A percentile compares a stretch with the other conserved stretches of the same genome.
Evolutionary conservation across 2,113 vertebrate genomes (phyloP).

Genomic region (Megalops atlanticus): DNA sequence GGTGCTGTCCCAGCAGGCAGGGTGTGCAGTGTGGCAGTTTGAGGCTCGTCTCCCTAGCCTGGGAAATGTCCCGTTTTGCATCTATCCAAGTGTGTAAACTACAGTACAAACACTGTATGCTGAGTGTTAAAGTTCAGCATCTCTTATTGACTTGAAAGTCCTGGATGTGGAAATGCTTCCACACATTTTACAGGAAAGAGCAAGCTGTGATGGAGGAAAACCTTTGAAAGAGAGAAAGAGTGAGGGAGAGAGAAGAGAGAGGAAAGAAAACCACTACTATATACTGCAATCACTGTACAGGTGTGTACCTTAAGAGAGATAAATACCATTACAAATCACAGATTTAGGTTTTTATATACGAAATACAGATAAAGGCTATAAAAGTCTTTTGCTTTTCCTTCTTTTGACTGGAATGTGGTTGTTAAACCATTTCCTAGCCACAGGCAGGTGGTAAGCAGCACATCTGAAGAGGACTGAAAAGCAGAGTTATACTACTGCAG

Average conservation of each 20-base stretch:
- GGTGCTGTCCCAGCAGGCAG: slow-evolving; percentile 8
- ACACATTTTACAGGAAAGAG: background rate
- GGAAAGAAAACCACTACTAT: no score
- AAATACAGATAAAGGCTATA: slow-evolving; percentile 1
- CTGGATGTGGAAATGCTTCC: background rate
- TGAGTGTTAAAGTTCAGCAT: background rate
- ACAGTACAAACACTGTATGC: background rate
- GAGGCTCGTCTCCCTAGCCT: slow-evolving; percentile 28
- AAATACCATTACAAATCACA: background rate
- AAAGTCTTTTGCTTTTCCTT: background rate
- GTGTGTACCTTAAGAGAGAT: background rate
- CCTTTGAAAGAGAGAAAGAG: background rate
- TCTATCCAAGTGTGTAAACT: background rate
- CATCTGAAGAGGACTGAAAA: background rate
- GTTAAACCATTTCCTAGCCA: no score
- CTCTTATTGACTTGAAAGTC: background rate
- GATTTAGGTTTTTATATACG: background rate
- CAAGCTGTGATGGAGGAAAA: background rate
- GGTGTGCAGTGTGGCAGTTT: background rate
- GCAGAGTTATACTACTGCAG: background rate
- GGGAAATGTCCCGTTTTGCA: background rate
- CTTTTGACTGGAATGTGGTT: background rate
- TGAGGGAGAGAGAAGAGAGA: background rate
- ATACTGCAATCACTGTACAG: background rate
- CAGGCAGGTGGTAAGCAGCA: background rate